Percentiles rank a stretch among this genome's conserved stretches.
Evolutionary conservation across 2,797 vertebrate species (phyloP).

Genomic region (Sebastes reedi): DNA sequence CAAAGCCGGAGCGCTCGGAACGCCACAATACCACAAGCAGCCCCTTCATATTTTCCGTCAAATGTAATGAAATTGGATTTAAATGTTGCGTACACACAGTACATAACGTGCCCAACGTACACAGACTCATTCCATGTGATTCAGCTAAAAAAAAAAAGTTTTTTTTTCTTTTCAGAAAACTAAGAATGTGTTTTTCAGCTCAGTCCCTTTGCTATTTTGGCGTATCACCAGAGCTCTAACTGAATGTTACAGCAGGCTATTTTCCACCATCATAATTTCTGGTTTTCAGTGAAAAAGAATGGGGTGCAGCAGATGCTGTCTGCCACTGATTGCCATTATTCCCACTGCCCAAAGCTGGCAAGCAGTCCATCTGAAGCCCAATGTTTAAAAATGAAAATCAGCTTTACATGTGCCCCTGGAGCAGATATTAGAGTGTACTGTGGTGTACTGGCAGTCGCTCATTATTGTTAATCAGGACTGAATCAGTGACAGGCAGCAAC

Average conservation of each 20-base stretch:
- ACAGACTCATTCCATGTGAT: not conserved
- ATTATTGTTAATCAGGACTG: constrained; percentile 45
- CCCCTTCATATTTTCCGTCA: constrained; percentile 62
- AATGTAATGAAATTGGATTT: constrained; percentile 47
- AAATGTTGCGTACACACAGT: constrained; percentile 13
- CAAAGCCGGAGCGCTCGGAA: constrained; percentile 39
- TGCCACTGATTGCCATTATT: constrained; percentile 22
- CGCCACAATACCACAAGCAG: constrained; percentile 50
- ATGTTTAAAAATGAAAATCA: constrained; percentile 25
- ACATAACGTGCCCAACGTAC: not conserved
- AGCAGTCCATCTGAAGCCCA: not conserved
- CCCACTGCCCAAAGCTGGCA: constrained; percentile 1
- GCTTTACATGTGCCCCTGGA: not conserved
- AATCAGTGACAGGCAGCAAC: constrained; percentile 35
- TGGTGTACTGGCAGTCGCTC: constrained; percentile 8
- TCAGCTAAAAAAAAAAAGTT: not conserved
- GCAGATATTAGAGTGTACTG: constrained; percentile 14
- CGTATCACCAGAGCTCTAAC: not conserved
- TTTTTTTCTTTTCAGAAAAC: not conserved
- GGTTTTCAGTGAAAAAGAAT: constrained; percentile 18
- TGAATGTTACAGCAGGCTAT: constrained; percentile 11
- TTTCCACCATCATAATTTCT: constrained; percentile 33
- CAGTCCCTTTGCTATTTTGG: not conserved
- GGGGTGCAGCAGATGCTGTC: not conserved
- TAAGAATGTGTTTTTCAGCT: constrained; percentile 1